Evolutionary conservation across 2,888 invertebrate genomes (phyloP).

Genomic region (Drosophila putrida): DNA sequence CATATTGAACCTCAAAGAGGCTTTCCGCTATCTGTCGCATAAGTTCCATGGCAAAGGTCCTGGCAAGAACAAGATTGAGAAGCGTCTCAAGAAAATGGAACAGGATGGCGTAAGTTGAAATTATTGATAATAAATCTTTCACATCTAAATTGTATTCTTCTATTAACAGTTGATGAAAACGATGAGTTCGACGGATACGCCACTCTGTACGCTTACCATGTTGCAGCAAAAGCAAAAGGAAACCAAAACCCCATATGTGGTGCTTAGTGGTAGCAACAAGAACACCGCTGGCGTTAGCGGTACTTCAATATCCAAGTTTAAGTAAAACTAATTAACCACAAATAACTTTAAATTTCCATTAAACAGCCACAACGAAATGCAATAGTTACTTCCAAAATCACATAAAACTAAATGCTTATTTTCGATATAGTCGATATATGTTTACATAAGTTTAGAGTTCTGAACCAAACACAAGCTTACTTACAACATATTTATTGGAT

Average conservation of each 20-base stretch:
- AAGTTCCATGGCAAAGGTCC: slow-evolving; percentile 99
- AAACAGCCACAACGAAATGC: slow-evolving; percentile 67
- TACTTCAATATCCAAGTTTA: slow-evolving; percentile 83
- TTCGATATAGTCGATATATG: slow-evolving; percentile 21
- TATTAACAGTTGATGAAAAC: slow-evolving; percentile 93
- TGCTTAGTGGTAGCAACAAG: slow-evolving; percentile 95
- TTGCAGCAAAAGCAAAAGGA: slow-evolving; percentile 98
- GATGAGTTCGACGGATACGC: slow-evolving; percentile 99
- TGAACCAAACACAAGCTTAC: slow-evolving; percentile 17
- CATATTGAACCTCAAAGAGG: slow-evolving; percentile 96
- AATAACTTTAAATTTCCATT: slow-evolving; percentile 13
- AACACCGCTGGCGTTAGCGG: slow-evolving; percentile 83
- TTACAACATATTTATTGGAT: slow-evolving; percentile 21
- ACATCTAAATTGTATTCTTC: background rate
- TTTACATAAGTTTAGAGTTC: slow-evolving; percentile 49
- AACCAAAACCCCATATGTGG: slow-evolving; percentile 96
- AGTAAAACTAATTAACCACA: slow-evolving; percentile 56
- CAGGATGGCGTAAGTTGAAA: slow-evolving; percentile 91
- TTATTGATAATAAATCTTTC: background rate
- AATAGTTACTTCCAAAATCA: slow-evolving; percentile 73
- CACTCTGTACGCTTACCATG: slow-evolving; percentile 96
- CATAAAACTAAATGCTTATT: slow-evolving; percentile 48
- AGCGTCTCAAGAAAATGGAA: slow-evolving; percentile 96
- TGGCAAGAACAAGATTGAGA: slow-evolving; percentile 99
- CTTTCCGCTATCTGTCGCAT: slow-evolving; percentile 97